Evolutionary conservation across 2,888 invertebrate species (phyloP).

Genomic region (Tipula lateralis): DNA sequence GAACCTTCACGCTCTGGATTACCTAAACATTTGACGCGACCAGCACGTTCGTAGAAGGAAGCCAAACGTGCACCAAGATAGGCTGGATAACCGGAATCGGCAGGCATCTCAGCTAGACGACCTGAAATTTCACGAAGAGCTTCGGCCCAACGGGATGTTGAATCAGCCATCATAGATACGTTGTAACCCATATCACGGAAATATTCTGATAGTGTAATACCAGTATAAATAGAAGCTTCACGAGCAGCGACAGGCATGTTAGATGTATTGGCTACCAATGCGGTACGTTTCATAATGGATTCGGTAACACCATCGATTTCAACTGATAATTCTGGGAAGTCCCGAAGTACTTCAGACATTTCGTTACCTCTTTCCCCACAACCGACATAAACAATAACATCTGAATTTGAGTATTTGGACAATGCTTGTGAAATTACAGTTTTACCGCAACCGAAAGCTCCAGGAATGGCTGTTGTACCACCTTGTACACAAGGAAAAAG

Average conservation of each 20-base stretch:
- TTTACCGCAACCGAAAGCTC: slow-evolving; percentile 99
- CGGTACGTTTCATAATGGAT: slow-evolving; percentile 99
- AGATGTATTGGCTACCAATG: slow-evolving; percentile 98
- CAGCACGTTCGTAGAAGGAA: slow-evolving; percentile 99
- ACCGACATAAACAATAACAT: slow-evolving; percentile 98
- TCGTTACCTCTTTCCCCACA: slow-evolving; percentile 99
- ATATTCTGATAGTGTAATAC: slow-evolving; percentile 99
- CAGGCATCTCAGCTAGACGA: slow-evolving; percentile 99
- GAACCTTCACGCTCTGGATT: slow-evolving; percentile 98
- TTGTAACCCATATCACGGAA: slow-evolving; percentile 99
- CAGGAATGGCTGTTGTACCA: slow-evolving; percentile 97
- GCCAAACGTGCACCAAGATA: slow-evolving; percentile 97
- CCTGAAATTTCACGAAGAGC: slow-evolving; percentile 99
- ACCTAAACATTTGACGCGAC: slow-evolving; percentile 93
- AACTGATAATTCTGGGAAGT: slow-evolving; percentile 96
- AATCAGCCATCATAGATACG: slow-evolving; percentile 99
- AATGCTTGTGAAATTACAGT: slow-evolving; percentile 99
- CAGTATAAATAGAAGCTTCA: slow-evolving; percentile 99
- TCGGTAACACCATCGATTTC: slow-evolving; percentile 96
- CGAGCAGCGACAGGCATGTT: slow-evolving; percentile 99
- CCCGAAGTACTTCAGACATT: slow-evolving; percentile 98
- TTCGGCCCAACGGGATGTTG: slow-evolving; percentile 99
- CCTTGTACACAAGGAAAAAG: slow-evolving; percentile 99
- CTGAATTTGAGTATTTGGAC: slow-evolving; percentile 99
- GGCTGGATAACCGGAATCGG: slow-evolving; percentile 97